Evolutionary conservation across 2,888 invertebrate genomes (phyloP).

Genomic region (Xylota segnis): DNA sequence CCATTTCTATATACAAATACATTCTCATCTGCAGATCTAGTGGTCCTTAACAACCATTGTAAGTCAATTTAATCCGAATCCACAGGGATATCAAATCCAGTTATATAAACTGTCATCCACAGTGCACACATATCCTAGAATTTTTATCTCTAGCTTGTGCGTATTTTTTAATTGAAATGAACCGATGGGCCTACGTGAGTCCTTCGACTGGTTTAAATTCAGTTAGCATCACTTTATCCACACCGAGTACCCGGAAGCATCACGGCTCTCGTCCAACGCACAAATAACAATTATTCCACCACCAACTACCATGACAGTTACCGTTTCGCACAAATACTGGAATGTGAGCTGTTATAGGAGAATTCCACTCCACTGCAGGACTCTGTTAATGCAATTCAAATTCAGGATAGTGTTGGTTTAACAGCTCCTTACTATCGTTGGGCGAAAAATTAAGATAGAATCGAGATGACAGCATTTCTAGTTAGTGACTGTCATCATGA

Average conservation of each 20-base stretch:
- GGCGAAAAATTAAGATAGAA: conserved; percentile 47
- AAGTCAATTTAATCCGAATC: neutral
- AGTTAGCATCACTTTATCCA: neutral
- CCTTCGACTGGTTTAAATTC: conserved; percentile 15
- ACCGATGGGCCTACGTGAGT: conserved; percentile 10
- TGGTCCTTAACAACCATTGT: neutral
- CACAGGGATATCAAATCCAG: neutral
- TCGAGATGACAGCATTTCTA: conserved; percentile 17
- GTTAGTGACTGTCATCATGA: conserved; percentile 15
- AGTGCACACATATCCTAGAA: conserved; percentile 8
- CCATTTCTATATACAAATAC: too few species aligned
- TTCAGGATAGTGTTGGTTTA: conserved; percentile 8
- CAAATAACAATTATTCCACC: conserved; percentile 26
- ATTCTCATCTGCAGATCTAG: neutral
- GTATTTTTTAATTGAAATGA: conserved; percentile 10
- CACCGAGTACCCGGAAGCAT: conserved; percentile 6
- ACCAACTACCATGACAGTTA: conserved; percentile 28
- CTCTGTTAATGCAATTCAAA: conserved; percentile 37
- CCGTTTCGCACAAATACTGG: neutral
- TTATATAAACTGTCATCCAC: conserved; percentile 31
- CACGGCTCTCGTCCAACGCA: conserved; percentile 3
- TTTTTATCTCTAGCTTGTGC: neutral
- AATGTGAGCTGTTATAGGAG: neutral
- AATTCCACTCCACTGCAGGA: conserved; percentile 21
- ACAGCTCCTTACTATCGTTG: conserved; percentile 41